Evolutionary conservation across 2,113 vertebrate genomes (phyloP), one percentile per base, ranked within the genome.

Genomic region (Hypanus sabinus): DNA sequence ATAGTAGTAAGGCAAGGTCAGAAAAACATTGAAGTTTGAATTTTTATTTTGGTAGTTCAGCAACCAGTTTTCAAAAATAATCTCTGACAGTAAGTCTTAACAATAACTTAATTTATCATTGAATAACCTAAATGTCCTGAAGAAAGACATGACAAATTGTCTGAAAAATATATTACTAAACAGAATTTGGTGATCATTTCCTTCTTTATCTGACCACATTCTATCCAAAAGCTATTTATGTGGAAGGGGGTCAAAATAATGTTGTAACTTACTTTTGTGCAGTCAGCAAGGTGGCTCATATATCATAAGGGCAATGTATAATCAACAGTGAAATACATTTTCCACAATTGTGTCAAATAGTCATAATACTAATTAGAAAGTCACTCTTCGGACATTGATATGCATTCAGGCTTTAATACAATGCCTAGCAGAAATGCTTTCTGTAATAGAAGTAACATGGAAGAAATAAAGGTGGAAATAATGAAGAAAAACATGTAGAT

Each of bases 311-410:
- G 94, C 94, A 90, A 94, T 93, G 46, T 85, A 80, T 93, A 60
- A 94, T 94, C 93, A 73, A 68, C n/a, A 70, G 60, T 77, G 92
- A 94, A 92, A 94, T 55, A 94, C 76, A 75, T 94, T 93, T 94
- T 94, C 94, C 91, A 57, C 68, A 38, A 75, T 77, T n/a, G 87
- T 94, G 87, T 94, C 93, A 79, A 83, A 94, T 95, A 94, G 92
- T 94, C 68, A 55, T 16, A 83, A 94, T 95, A 94, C 87, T 94
- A 36, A 55, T 16, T 16, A 93, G 73, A 93, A 46, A 38, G 46
- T 73, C 55, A 3, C 46, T 38, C 94, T 87, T 93, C 94, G 94
- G 80, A 30, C 55, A 38, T 36, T 88, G 76, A 80, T 91, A 93
- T 94, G 46, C 33, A 60, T 94, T 81, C 24, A 20, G 3, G 5